Percentiles rank a stretch among this genome's conserved stretches.
phyloP scores from a whole-genome alignment of 2,888 invertebrate genomes.

The Cremastinae sp. region DNA sequence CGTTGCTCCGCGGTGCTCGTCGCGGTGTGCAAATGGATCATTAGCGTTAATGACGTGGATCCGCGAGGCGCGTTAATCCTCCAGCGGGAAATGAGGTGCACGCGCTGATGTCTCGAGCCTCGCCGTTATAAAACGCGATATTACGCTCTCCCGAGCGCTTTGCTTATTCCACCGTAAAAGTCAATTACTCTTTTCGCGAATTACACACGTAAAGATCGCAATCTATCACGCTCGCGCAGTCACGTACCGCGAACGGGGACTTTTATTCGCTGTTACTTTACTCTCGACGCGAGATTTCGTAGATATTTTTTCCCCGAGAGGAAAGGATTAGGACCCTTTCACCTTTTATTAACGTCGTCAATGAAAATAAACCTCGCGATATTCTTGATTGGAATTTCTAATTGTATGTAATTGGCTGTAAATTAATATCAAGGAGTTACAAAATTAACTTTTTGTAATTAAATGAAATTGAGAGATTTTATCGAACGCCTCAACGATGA shows the following conservation, averaged over 20 bases:
- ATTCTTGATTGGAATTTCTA: no score
- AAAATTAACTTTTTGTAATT: no score
- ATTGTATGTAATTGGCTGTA: no score
- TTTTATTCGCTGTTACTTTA: conserved; percentile 22
- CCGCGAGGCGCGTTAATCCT: conserved; percentile 54
- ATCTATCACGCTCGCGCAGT: conserved; percentile 42
- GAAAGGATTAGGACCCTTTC: not conserved
- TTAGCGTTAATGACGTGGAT: conserved; percentile 58
- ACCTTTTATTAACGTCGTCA: not conserved
- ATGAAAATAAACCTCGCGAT: no score
- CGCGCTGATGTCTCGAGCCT: conserved; percentile 40
- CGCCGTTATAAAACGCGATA: conserved; percentile 30
- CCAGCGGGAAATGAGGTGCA: conserved; percentile 58
- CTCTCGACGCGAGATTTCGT: conserved; percentile 11
- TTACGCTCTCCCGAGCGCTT: conserved; percentile 47
- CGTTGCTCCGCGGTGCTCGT: conserved; percentile 13
- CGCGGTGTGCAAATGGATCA: conserved; percentile 59
- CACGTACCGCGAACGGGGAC: not conserved
- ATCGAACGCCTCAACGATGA: no score
- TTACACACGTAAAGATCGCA: conserved; percentile 45
- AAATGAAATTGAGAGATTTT: no score
- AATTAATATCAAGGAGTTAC: no score
- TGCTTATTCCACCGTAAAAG: conserved; percentile 42
- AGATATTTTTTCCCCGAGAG: not conserved
- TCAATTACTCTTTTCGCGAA: conserved; percentile 45